A percentile compares a stretch with the other conserved stretches of the same genome.
Conservation (phyloP, 2,113 vertebrate genomes). For the Gnathonemus echidnorhynchus region DNA sequence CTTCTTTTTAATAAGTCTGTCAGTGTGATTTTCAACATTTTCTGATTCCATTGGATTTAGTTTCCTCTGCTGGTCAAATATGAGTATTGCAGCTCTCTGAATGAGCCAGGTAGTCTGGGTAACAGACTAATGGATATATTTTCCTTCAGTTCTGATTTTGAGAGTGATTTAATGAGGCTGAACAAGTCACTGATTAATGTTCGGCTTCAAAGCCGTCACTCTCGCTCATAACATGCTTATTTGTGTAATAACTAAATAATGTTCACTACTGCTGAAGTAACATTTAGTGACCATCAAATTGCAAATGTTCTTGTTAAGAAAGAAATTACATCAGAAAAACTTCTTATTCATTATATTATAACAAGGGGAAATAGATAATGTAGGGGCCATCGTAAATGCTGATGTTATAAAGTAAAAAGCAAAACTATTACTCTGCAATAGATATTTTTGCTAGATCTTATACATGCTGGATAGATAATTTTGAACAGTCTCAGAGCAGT, state of each 20-base stretch:
- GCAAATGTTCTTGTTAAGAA: background rate
- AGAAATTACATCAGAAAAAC: background rate
- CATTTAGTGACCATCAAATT: background rate
- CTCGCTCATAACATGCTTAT: background rate
- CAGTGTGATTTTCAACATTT: background rate
- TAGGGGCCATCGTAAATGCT: background rate
- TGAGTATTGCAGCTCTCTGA: background rate
- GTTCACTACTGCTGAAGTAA: background rate
- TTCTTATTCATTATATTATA: background rate
- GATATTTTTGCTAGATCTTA: background rate
- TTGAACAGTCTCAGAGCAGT: background rate
- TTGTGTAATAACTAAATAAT: background rate
- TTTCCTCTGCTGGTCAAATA: constrained; percentile 16
- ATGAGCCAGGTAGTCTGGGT: background rate
- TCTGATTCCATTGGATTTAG: background rate
- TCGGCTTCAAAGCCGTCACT: background rate
- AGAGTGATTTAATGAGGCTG: background rate
- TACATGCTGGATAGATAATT: too few species aligned
- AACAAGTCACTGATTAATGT: background rate
- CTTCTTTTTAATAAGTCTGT: background rate
- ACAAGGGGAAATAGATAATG: background rate
- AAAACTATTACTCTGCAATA: background rate
- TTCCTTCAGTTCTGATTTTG: background rate
- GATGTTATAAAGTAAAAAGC: background rate
- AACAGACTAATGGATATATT: background rate